phyloP scores from a whole-genome alignment of 2,888 invertebrate genomes.

The Odontomyia ornata region DNA sequence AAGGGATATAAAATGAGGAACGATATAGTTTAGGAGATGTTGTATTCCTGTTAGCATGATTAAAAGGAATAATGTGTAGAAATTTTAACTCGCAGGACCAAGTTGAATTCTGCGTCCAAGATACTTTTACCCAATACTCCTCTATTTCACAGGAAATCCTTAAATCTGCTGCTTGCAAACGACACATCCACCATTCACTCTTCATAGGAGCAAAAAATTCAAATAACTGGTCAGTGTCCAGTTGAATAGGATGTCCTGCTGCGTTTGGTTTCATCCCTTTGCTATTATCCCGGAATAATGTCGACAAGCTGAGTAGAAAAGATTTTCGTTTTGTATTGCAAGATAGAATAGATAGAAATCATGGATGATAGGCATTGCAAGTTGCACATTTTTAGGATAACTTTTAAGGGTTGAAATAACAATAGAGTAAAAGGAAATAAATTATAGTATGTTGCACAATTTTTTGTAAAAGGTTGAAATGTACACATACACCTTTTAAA shows the following conservation, averaged over 20 bases:
- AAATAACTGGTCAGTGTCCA: slow-evolving; percentile 42
- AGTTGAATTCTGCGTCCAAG: neutral
- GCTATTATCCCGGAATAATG: slow-evolving; percentile 36
- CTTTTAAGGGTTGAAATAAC: slow-evolving; percentile 38
- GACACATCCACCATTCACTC: slow-evolving; percentile 15
- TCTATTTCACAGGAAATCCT: neutral
- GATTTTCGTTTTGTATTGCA: slow-evolving; percentile 20
- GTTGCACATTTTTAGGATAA: slow-evolving; percentile 40
- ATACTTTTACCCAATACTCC: neutral
- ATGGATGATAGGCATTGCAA: slow-evolving; percentile 33
- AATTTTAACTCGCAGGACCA: too few species aligned
- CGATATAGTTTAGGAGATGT: neutral
- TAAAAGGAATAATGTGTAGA: neutral
- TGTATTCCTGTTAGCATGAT: neutral
- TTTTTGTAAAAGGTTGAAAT: neutral
- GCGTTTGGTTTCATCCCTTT: slow-evolving; percentile 37
- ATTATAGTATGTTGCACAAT: slow-evolving; percentile 44
- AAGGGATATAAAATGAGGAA: slow-evolving; percentile 10
- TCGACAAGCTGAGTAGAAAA: slow-evolving; percentile 4
- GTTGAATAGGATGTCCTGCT: slow-evolving; percentile 40
- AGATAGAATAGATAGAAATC: slow-evolving; percentile 24
- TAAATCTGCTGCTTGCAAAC: slow-evolving; percentile 14
- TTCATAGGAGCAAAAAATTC: slow-evolving; percentile 13
- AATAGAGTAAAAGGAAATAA: slow-evolving; percentile 27
- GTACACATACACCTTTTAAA: neutral